These are phyloP conservation scores for Ochropleura plecta DNA, from an alignment of 2,888 invertebrate genomes.

Conservation along the genomic window DNA sequence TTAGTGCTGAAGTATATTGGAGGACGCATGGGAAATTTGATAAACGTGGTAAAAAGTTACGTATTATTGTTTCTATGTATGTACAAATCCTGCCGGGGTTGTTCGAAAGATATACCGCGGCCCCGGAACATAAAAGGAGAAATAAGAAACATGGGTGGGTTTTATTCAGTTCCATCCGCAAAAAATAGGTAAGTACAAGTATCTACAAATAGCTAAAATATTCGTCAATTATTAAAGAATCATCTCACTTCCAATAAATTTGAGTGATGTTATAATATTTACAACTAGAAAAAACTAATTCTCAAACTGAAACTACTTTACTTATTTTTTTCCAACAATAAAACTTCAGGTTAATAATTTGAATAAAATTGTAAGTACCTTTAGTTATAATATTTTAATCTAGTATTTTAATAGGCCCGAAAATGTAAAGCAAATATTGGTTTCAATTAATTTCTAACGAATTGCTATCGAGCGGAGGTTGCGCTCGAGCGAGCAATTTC, in stretches of 20 bases:
- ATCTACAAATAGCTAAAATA: too few relatives aligned
- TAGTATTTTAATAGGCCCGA: constrained; percentile 45
- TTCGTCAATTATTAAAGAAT: not conserved
- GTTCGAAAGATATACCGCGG: too few relatives aligned
- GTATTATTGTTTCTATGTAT: not conserved
- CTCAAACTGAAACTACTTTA: not conserved
- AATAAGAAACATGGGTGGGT: too few relatives aligned
- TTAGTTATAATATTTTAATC: constrained; percentile 30
- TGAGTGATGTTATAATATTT: not conserved
- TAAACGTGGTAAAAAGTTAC: not conserved
- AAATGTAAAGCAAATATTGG: constrained; percentile 60
- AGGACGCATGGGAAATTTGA: not conserved
- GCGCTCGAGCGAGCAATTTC: constrained; percentile 53
- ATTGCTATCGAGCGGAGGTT: constrained; percentile 43
- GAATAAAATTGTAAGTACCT: constrained; percentile 19
- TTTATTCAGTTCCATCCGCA: too few relatives aligned
- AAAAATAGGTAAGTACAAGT: not conserved
- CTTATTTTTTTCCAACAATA: not conserved
- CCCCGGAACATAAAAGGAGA: too few relatives aligned
- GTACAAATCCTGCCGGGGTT: not conserved
- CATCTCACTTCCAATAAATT: not conserved
- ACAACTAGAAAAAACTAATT: not conserved
- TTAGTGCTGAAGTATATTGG: not conserved
- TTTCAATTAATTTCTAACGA: constrained; percentile 62
- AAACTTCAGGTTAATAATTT: constrained; percentile 5